Percentiles rank a stretch among this genome's conserved stretches.
These are phyloP conservation scores for Podarcis siculus DNA, from an alignment of 2,797 vertebrate genomes.

Conservation along the genomic window DNA sequence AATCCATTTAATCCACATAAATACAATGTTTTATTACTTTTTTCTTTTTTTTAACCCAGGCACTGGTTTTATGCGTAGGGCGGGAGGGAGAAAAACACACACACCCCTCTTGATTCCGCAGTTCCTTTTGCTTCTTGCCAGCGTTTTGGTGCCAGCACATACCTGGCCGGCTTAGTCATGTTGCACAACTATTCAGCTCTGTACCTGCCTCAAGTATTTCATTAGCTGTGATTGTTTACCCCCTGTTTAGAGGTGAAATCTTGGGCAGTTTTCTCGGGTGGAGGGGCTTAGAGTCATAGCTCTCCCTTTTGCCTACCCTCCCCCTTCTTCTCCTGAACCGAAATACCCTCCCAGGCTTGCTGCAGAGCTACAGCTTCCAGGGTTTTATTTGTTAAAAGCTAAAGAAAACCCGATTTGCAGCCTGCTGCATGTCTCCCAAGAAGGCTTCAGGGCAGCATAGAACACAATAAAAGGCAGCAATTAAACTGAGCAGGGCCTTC, in stretches of 20 bases:
- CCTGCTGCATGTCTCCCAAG: not conserved
- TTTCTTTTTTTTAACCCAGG: not conserved
- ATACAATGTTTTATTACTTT: not conserved
- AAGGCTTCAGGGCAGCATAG: not conserved
- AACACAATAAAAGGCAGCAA: not conserved
- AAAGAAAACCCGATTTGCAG: not conserved
- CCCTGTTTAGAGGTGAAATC: not conserved
- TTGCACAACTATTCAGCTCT: not conserved
- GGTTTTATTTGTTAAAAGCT: not conserved
- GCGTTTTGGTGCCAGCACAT: not conserved
- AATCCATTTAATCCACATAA: not conserved
- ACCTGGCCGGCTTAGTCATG: conserved; percentile 12
- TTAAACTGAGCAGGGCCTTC: not conserved
- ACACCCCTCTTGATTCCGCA: not conserved
- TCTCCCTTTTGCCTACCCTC: not conserved
- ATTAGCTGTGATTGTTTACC: not conserved
- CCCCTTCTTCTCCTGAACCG: not conserved
- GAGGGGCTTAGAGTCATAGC: not conserved
- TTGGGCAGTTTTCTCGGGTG: not conserved
- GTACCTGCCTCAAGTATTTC: fast-evolving
- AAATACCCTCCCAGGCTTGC: not conserved
- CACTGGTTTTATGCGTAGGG: not conserved
- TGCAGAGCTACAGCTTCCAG: not conserved
- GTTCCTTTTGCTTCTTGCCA: not conserved
- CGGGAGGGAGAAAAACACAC: too few relatives aligned